phyloP scores from a whole-genome alignment of 2,888 invertebrate species.

The Latrodectus hesperus region DNA sequence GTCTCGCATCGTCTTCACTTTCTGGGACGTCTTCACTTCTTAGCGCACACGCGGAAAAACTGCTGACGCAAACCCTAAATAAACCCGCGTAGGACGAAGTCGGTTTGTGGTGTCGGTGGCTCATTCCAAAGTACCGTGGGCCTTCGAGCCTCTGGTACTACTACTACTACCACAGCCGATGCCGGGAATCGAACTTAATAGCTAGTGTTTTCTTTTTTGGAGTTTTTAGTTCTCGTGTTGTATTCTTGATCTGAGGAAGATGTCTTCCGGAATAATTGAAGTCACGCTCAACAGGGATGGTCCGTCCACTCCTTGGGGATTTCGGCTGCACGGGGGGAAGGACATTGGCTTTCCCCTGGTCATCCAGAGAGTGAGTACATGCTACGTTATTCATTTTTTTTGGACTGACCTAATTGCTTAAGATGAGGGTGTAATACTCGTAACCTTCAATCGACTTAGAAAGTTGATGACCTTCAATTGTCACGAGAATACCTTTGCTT shows the following conservation, averaged over 20 bases:
- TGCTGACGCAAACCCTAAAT: conserved; percentile 47
- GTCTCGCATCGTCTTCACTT: not conserved
- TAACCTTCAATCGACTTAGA: not conserved
- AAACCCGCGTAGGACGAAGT: conserved; percentile 22
- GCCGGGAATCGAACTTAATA: not conserved
- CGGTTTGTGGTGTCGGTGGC: not conserved
- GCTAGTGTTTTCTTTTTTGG: not conserved
- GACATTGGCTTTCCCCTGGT: conserved; percentile 93
- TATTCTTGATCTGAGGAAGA: not conserved
- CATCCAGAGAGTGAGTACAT: conserved; percentile 88
- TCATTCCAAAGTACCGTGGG: conserved; percentile 36
- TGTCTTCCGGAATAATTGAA: conserved; percentile 76
- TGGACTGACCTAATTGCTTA: not conserved
- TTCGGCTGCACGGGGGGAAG: conserved; percentile 93
- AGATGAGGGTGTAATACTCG: not conserved
- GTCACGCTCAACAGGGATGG: conserved; percentile 87
- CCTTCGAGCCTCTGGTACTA: conserved; percentile 38
- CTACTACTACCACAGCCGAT: not conserved
- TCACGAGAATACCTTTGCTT: not conserved
- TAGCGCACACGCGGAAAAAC: conserved; percentile 2
- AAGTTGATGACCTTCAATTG: not conserved
- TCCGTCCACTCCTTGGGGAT: conserved; percentile 90
- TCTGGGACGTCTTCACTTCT: not conserved
- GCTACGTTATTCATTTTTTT: not conserved
- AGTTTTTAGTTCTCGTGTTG: not conserved